Conservation (phyloP, 2,113 vertebrate genomes). For the Mionectes macconnelli region DNA sequence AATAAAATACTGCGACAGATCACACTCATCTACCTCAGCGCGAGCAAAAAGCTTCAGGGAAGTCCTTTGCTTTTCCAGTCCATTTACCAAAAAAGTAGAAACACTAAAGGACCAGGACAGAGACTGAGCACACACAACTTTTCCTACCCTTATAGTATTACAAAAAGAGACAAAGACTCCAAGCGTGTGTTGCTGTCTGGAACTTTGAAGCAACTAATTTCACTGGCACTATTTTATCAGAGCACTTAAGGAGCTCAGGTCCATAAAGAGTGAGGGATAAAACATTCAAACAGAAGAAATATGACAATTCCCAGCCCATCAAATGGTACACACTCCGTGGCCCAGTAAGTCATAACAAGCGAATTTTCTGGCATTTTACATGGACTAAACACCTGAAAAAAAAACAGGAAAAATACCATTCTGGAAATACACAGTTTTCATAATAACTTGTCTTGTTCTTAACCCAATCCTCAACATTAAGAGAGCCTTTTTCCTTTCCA, state of each 20-base stretch:
- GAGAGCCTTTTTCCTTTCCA: neutral
- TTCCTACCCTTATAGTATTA: neutral
- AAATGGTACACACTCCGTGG: fast-evolving
- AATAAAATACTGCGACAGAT: neutral
- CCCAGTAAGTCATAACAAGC: neutral
- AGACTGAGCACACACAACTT: neutral
- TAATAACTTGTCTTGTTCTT: neutral
- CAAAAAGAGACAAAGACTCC: neutral
- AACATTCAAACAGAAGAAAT: neutral
- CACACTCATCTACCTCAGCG: neutral
- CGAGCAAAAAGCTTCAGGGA: neutral
- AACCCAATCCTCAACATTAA: neutral
- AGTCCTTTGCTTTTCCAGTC: neutral
- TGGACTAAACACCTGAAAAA: neutral
- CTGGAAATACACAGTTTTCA: neutral
- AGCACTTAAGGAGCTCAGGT: neutral
- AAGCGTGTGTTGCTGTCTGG: neutral
- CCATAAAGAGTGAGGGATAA: neutral
- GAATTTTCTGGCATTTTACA: neutral
- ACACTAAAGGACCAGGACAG: neutral
- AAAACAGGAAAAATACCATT: neutral
- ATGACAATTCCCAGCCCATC: neutral
- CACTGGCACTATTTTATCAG: neutral
- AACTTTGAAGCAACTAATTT: neutral
- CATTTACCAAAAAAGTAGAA: neutral